Percentiles rank a stretch among this genome's conserved stretches.
phyloP scores from a whole-genome alignment of 2,113 vertebrate species.

The Erythrocebus patas region DNA sequence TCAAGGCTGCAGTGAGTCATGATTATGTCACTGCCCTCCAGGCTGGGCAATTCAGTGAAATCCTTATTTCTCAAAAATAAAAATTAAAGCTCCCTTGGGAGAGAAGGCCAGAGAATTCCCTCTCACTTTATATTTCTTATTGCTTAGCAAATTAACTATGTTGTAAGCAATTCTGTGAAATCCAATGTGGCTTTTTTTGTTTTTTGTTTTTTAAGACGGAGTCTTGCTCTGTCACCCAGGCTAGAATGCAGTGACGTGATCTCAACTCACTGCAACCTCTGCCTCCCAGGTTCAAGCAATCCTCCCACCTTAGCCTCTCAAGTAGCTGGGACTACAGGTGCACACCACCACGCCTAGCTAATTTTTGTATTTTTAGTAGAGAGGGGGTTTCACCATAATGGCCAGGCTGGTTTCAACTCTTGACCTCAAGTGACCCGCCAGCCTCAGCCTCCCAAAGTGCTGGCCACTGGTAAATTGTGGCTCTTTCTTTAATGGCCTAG shows the following conservation, averaged over 20 bases:
- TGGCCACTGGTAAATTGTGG: not conserved
- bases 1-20: too few relatives aligned
- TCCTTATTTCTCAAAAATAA: too few relatives aligned
- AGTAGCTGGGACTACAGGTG: not conserved
- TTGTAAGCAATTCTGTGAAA: not conserved
- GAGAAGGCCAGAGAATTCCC: not conserved
- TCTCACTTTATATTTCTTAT: slow-evolving; percentile 1
- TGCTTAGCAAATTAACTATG: not conserved
- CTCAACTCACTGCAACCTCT: not conserved
- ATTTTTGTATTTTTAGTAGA: not conserved
- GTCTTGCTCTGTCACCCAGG: not conserved
- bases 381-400: not conserved
- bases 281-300: not conserved
- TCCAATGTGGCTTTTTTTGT: not conserved
- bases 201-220: not conserved
- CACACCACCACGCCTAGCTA: not conserved
- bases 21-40: too few relatives aligned
- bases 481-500: not conserved
- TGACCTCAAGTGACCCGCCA: not conserved
- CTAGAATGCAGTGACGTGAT: not conserved
- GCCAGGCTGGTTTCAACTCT: not conserved
- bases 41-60: too few relatives aligned
- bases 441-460: not conserved
- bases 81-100: not conserved
- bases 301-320: not conserved